Evolutionary conservation across 2,888 invertebrate genomes (phyloP).

Genomic region (Drosophila kuntzei): DNA sequence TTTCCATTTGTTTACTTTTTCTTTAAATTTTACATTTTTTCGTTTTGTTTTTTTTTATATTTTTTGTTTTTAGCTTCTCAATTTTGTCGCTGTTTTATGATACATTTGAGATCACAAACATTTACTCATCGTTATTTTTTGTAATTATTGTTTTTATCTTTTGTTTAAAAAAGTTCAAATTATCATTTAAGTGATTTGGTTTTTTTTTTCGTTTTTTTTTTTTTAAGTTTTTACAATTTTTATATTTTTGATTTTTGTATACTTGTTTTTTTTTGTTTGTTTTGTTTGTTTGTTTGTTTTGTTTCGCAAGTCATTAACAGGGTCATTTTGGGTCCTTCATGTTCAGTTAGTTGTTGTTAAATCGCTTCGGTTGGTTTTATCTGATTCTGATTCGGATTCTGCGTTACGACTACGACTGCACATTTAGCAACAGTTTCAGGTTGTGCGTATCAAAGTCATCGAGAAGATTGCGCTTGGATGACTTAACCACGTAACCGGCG

Average conservation of each 20-base stretch:
- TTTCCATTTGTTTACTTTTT: slow-evolving; percentile 50
- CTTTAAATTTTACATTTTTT: slow-evolving; percentile 45
- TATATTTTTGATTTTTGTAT: slow-evolving; percentile 65
- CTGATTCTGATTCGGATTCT: slow-evolving; percentile 19
- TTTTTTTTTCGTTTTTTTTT: slow-evolving; percentile 58
- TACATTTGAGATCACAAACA: slow-evolving; percentile 85
- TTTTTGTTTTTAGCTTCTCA: slow-evolving; percentile 67
- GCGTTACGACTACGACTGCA: slow-evolving; percentile 85
- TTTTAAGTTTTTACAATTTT: slow-evolving; percentile 60
- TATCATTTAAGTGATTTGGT: slow-evolving; percentile 69
- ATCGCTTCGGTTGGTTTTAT: slow-evolving; percentile 39
- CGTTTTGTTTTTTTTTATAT: slow-evolving; percentile 19
- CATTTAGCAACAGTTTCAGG: slow-evolving; percentile 89
- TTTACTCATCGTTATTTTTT: slow-evolving; percentile 58
- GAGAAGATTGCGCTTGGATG: slow-evolving; percentile 84
- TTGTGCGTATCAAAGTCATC: slow-evolving; percentile 87
- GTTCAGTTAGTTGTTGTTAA: slow-evolving; percentile 30
- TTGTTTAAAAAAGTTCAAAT: slow-evolving; percentile 75
- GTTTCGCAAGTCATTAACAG: slow-evolving; percentile 64
- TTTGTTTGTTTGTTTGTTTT: slow-evolving; percentile 34
- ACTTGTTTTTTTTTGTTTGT: slow-evolving; percentile 48
- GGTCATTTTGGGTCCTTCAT: slow-evolving; percentile 61
- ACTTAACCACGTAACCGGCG: slow-evolving; percentile 73
- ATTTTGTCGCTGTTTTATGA: slow-evolving; percentile 75
- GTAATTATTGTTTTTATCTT: slow-evolving; percentile 39